Conservation (phyloP, 2,888 invertebrate genomes). For the Andrena bucephala region DNA sequence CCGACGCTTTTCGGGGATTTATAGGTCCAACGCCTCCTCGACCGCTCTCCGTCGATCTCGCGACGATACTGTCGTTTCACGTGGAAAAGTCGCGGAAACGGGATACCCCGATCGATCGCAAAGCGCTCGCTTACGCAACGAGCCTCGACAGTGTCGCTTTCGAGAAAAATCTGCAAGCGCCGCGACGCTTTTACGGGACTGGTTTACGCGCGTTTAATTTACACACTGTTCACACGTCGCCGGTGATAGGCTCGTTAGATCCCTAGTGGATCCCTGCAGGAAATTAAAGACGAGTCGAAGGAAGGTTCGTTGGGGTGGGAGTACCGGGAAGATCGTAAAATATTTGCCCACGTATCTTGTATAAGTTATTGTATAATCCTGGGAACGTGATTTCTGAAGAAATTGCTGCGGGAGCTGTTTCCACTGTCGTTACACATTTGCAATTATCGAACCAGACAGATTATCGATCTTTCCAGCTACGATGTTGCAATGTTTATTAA, state of each 20-base stretch:
- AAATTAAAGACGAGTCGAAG: neutral
- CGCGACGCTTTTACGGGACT: neutral
- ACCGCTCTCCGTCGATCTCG: neutral
- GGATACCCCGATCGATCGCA: constrained; percentile 15
- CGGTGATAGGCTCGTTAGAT: neutral
- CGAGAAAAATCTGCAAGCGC: neutral
- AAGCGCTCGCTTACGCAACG: constrained; percentile 7
- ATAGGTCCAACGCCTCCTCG: neutral
- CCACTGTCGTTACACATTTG: neutral
- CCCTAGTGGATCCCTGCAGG: neutral
- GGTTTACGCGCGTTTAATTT: constrained; percentile 11
- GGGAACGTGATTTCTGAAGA: constrained; percentile 4
- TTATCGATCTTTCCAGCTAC: no score
- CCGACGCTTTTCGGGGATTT: neutral
- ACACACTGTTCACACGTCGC: neutral
- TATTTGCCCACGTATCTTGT: constrained; percentile 21
- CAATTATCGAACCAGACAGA: neutral
- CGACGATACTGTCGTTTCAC: neutral
- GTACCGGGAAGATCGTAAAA: constrained; percentile 36
- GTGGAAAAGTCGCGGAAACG: constrained; percentile 18
- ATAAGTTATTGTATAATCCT: neutral
- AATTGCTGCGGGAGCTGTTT: neutral
- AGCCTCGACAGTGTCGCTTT: neutral
- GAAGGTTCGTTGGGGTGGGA: neutral
- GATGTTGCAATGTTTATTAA: neutral